A percentile compares a stretch with the other conserved stretches of the same genome.
Evolutionary conservation across 2,797 vertebrate genomes (phyloP).

Genomic region (Benthosema pterotum): DNA sequence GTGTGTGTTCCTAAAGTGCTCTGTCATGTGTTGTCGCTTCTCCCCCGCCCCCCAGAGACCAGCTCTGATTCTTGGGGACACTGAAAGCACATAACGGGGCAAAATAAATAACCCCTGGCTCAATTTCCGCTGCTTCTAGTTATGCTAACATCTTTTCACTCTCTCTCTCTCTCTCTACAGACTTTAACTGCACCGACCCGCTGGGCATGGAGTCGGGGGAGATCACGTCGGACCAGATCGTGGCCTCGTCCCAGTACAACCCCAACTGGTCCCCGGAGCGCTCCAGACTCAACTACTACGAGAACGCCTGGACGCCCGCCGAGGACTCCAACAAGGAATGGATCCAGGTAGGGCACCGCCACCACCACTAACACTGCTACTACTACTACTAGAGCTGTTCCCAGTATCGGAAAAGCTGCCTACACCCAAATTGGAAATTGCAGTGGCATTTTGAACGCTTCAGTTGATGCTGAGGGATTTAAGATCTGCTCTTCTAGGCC

Average conservation of each 20-base stretch:
- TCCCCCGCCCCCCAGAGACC: conserved; percentile 49
- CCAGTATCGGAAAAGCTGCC: too few relatives aligned
- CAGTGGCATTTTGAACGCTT: too few relatives aligned
- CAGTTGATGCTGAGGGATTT: too few relatives aligned
- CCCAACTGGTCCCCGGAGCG: conserved; percentile 94
- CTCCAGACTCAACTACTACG: conserved; percentile 93
- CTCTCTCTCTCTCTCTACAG: conserved; percentile 62
- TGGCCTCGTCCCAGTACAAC: conserved; percentile 93
- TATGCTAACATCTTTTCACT: conserved; percentile 28
- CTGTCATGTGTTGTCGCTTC: conserved; percentile 36
- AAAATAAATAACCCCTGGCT: conserved; percentile 2
- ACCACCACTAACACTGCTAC: neutral
- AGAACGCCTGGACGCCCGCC: conserved; percentile 97
- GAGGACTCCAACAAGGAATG: conserved; percentile 93
- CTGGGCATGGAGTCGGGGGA: conserved; percentile 97
- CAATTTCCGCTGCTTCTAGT: conserved; percentile 23
- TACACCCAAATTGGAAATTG: too few relatives aligned
- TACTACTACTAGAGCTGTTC: too few relatives aligned
- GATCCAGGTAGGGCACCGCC: conserved; percentile 89
- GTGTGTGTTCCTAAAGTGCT: conserved; percentile 57
- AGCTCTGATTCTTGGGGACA: conserved; percentile 42
- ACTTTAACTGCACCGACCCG: conserved; percentile 93
- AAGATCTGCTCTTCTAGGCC: too few relatives aligned
- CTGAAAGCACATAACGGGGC: conserved; percentile 25
- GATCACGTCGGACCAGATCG: conserved; percentile 93